Base-by-base conservation (phyloP, 2,797 vertebrate genomes). In the Catostomus latipinnis region DNA sequence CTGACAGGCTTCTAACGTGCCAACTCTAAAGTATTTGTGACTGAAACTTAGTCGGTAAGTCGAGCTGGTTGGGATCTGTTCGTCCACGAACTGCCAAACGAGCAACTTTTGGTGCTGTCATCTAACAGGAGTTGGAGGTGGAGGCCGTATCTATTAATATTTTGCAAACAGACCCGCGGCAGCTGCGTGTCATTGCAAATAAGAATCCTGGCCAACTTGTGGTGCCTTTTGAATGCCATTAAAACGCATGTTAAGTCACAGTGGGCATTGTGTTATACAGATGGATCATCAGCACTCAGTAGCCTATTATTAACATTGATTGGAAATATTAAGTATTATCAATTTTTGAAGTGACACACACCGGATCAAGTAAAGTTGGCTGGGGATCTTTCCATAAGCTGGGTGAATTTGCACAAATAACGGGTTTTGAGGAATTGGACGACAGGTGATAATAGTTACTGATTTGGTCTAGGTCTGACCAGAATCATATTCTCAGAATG, bases 71-170 rank as follows among this genome's bases (percentile, higher is more conserved):
- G 43, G 12, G 45, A 43, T n/a, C 50, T 71, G n/a, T 56, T 71
- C 76, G 57, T 45, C 68, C 34, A 8, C 69, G 60, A 72, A 57
- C 69, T 80, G 70, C 45, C 62, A 80, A 67, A 80, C 70, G 70
- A 74, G 62, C 70, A 80, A 80, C 78, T 80, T 80, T 58, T 71
- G 76, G 69, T 79, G 45, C 61, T 73, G 78, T 73, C 71, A 66
- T 54, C 68, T 71, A 56, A 67, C 62, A 66, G 70, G 73, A 78
- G 76, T 78, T 54, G 67, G 67, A 78, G 76, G 48, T 67, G 78
- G 78, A 80, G 71, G 78, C 78, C 62, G 71, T 57, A 58, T 66
- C 78, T 80, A 80, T 80, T 80, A 80, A 80, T 80, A 80, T 80
- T 74, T 80, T 73, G 62, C 61, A 73, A 73, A 73, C 78, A 80